A percentile compares a stretch with the other conserved stretches of the same genome.
Evolutionary conservation across 2,888 invertebrate species (phyloP).

Genomic region (Tenthredo notha): DNA sequence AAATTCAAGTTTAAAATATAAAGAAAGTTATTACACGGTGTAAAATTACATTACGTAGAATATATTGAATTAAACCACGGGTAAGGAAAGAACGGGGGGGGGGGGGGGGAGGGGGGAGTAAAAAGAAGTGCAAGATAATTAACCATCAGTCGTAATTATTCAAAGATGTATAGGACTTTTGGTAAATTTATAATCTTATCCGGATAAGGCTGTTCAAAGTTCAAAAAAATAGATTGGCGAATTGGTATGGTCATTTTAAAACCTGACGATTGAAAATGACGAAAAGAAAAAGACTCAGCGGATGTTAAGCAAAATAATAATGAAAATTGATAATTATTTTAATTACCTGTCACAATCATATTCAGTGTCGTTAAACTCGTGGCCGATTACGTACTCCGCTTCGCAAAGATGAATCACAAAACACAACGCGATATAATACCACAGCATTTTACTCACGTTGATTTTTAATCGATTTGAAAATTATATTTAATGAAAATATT

Average conservation of each 20-base stretch:
- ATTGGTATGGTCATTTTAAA: background rate
- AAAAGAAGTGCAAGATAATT: background rate
- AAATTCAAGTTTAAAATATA: background rate
- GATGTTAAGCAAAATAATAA: background rate
- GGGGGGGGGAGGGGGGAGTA: background rate
- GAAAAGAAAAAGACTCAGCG: background rate
- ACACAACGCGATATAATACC: background rate
- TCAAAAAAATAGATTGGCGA: background rate
- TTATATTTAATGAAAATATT: background rate
- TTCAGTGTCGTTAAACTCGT: background rate
- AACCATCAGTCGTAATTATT: background rate
- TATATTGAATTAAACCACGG: background rate
- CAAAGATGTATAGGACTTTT: background rate
- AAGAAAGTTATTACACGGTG: background rate
- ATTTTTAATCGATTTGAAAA: background rate
- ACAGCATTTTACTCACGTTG: background rate
- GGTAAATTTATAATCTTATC: background rate
- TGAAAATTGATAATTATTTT: background rate
- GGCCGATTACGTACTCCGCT: background rate
- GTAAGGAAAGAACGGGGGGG: too few relatives aligned
- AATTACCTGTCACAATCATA: slow-evolving; percentile 36
- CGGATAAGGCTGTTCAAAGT: background rate
- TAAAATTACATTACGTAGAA: background rate
- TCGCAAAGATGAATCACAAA: background rate
- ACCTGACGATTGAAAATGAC: background rate